phyloP scores from a whole-genome alignment of 2,113 vertebrate genomes.

The Catharus minimus region DNA sequence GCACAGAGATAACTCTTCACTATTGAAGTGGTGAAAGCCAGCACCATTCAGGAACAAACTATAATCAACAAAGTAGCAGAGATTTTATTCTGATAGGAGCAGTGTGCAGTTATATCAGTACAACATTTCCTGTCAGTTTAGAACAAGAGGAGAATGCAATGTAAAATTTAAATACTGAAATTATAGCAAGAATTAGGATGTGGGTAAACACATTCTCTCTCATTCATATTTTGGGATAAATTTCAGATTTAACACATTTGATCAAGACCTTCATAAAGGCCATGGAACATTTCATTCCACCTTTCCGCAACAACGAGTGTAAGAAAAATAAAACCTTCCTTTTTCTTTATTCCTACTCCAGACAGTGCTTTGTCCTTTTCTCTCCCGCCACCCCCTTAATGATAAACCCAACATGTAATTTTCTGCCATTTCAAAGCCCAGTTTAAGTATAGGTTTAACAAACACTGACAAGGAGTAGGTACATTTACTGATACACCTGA shows the following conservation, averaged over 20 bases:
- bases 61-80: neutral
- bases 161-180: neutral
- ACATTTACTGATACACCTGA: neutral
- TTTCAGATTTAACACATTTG: neutral
- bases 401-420: neutral
- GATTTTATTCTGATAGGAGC: neutral
- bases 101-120: neutral
- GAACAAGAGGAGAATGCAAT: neutral
- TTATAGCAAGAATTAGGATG: neutral
- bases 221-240: neutral
- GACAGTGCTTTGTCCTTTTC: neutral
- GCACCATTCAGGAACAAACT: neutral
- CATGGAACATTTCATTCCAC: neutral
- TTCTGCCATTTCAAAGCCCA: constrained; percentile 9
- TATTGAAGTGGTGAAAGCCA: neutral
- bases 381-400: neutral
- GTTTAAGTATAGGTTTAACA: constrained; percentile 15
- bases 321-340: neutral
- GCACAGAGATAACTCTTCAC: neutral
- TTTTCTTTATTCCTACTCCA: neutral
- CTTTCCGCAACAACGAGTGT: neutral
- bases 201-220: neutral
- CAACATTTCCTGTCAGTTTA: neutral
- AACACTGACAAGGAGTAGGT: neutral
- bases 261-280: neutral